These are phyloP conservation scores for Epirrhoe alternata DNA, from an alignment of 2,888 invertebrate species.

Conservation along the genomic window DNA sequence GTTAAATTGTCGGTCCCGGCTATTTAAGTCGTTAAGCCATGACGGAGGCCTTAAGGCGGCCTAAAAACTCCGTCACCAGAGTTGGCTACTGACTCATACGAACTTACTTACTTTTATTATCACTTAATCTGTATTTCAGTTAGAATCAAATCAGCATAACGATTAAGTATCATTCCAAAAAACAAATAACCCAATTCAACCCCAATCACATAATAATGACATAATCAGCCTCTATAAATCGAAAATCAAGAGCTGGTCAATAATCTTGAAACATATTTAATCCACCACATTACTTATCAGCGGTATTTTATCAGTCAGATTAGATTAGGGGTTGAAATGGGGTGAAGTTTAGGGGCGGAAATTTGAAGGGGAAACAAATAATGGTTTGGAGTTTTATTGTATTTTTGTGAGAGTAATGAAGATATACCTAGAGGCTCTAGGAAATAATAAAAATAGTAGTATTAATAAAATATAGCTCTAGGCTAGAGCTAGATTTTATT, in stretches of 20 bases:
- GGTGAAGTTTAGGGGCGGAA: constrained; percentile 48
- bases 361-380: constrained; percentile 48
- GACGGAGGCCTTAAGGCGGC: too few relatives aligned
- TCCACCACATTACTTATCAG: constrained; percentile 45
- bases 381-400: constrained; percentile 42
- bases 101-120: too few relatives aligned
- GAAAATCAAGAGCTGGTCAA: constrained; percentile 32
- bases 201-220: constrained; percentile 32
- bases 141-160: neutral
- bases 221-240: constrained; percentile 36
- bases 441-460: too few relatives aligned
- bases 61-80: too few relatives aligned
- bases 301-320: constrained; percentile 46
- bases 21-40: too few relatives aligned
- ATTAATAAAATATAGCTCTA: too few relatives aligned
- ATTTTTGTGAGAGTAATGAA: constrained; percentile 21
- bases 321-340: constrained; percentile 46
- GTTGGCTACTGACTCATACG: too few relatives aligned
- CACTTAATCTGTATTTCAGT: neutral
- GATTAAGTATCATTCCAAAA: constrained; percentile 7
- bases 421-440: too few relatives aligned
- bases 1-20: too few relatives aligned
- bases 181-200: constrained; percentile 19
- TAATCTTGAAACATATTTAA: constrained; percentile 37
- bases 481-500: too few relatives aligned